These are phyloP conservation scores for Cariama cristata DNA, from an alignment of 2,113 vertebrate genomes.

Conservation along the genomic window DNA sequence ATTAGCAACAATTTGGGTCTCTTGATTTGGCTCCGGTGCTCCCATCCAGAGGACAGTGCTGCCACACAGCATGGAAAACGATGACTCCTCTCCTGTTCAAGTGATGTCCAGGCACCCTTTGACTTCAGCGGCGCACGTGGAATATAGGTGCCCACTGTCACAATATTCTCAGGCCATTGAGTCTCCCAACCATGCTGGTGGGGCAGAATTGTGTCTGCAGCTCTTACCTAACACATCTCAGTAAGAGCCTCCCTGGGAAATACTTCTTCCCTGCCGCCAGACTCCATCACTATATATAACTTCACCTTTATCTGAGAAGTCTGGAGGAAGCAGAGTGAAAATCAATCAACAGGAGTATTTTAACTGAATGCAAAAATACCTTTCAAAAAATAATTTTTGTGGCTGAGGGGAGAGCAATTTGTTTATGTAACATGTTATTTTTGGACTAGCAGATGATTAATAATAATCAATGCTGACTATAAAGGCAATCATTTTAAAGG, in stretches of 20 bases:
- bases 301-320: neutral
- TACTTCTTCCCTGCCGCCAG: neutral
- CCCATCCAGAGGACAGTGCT: neutral
- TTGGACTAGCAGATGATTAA: neutral
- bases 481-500: neutral
- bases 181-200: neutral
- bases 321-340: constrained; percentile 11
- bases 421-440: constrained; percentile 15
- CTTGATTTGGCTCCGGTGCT: neutral
- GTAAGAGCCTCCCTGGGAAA: neutral
- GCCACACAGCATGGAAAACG: accelerated
- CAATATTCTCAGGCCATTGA: neutral
- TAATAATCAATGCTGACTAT: neutral
- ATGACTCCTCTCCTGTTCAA: neutral
- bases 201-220: neutral
- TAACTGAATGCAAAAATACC: neutral
- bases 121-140: accelerated
- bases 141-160: neutral
- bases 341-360: neutral
- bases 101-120: accelerated
- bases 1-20: neutral
- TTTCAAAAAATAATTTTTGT: neutral
- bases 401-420: neutral
- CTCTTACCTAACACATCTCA: neutral
- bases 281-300: neutral